phyloP scores from a whole-genome alignment of 2,888 invertebrate genomes.

The Troides helena region DNA sequence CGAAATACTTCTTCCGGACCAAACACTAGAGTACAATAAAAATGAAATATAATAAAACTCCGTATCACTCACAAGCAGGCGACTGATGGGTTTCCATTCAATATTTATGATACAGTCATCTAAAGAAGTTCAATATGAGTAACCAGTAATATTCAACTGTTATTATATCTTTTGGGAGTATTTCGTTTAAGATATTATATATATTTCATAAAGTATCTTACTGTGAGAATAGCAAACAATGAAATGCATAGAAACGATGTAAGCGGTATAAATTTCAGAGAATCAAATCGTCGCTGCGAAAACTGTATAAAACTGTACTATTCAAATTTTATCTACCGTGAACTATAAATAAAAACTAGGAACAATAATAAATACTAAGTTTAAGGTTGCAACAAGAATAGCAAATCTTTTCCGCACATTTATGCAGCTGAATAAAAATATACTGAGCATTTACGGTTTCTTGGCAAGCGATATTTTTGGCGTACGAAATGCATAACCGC shows the following conservation, averaged over 20 bases:
- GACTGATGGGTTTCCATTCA: conserved; percentile 41
- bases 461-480: conserved; percentile 41
- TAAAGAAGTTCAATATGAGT: conserved; percentile 46
- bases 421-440: conserved; percentile 29
- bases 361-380: conserved; percentile 21
- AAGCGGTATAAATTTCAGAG: background rate
- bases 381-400: conserved; percentile 18
- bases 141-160: conserved; percentile 27
- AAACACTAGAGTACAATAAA: conserved; percentile 55
- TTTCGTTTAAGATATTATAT: background rate
- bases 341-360: conserved; percentile 28
- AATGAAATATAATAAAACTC: conserved; percentile 66
- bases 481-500: conserved; percentile 37
- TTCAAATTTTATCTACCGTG: conserved; percentile 21
- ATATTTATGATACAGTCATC: conserved; percentile 57
- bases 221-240: background rate
- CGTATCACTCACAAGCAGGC: conserved; percentile 62
- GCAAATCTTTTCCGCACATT: conserved; percentile 29
- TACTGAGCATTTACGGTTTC: conserved; percentile 31
- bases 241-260: background rate
- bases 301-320: conserved; percentile 3
- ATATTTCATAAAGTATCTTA: too few species aligned
- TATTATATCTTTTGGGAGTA: background rate
- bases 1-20: conserved; percentile 31
- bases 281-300: background rate